Conservation (phyloP, 2,888 invertebrate species). For the Antheraea yamamai region DNA sequence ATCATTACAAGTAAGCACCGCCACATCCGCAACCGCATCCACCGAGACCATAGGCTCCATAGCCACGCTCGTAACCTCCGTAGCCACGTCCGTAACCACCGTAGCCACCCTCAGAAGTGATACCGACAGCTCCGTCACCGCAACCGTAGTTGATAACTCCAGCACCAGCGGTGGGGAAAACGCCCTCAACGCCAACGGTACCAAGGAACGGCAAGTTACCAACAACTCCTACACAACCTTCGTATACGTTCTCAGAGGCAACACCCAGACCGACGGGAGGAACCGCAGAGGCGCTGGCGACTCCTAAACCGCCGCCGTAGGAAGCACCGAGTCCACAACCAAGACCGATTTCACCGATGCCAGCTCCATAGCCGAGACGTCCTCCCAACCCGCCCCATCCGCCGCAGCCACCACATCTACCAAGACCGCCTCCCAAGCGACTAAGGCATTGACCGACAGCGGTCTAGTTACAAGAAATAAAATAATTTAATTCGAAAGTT, state of each 20-base stretch:
- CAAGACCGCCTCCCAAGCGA: slow-evolving; percentile 10
- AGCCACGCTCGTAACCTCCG: slow-evolving; percentile 18
- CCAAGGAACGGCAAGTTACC: slow-evolving; percentile 59
- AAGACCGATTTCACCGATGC: slow-evolving; percentile 21
- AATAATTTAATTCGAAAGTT: not conserved
- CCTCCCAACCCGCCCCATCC: slow-evolving; percentile 14
- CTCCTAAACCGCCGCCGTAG: slow-evolving; percentile 49
- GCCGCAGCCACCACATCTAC: slow-evolving; percentile 16
- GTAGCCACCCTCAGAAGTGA: slow-evolving; percentile 26
- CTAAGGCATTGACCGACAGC: not conserved
- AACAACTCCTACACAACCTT: slow-evolving; percentile 46
- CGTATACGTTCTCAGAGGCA: slow-evolving; percentile 51
- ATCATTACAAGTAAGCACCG: not conserved
- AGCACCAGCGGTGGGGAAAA: slow-evolving; percentile 48
- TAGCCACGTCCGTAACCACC: slow-evolving; percentile 20
- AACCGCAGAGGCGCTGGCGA: slow-evolving; percentile 48
- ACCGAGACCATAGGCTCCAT: slow-evolving; percentile 14
- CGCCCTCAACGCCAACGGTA: slow-evolving; percentile 50
- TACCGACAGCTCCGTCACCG: slow-evolving; percentile 45
- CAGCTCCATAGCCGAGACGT: slow-evolving; percentile 20
- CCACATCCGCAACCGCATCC: slow-evolving; percentile 25
- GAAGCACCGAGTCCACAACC: slow-evolving; percentile 40
- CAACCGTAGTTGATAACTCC: slow-evolving; percentile 41
- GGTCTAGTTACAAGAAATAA: not conserved
- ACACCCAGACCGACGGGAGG: slow-evolving; percentile 51